Base-by-base conservation (phyloP, 2,888 invertebrate genomes). In the Nemapogon koenigi region DNA sequence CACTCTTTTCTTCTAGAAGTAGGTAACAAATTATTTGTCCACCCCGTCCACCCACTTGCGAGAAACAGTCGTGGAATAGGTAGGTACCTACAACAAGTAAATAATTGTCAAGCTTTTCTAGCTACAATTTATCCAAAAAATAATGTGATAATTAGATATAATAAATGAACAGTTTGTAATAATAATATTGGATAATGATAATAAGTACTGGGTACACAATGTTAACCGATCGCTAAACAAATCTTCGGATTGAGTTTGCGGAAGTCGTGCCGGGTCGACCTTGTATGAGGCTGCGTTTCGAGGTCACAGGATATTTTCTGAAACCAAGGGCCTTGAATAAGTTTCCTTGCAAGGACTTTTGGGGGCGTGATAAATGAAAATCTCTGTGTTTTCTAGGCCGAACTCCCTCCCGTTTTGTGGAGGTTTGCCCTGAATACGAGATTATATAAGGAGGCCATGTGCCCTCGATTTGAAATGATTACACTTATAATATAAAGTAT, bases 311-410 rank as follows among this genome's bases (percentile, higher is more conserved):
- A 66, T 63, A 59, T 59, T 70, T 69, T 70, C 60, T 65, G 58
- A 57, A 57, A 51, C 49, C 50, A 41, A 39, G 49, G 59, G 58
- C 70, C 71, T 70, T 73, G 69, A 60, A 57, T 54, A 61, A 64
- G 53, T 66, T 62, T 55, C 49, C 26, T 53, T 53, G 62, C 69
- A 71, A 71, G 71, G 72, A 59, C 64, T 55, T 50, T 48, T 47
- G 56, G 55, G 55, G 55, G 53, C 55, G 60, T 63, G 65, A 67
- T 64, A 66, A 67, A 72, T 67, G 62, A 57, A 63, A 65, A 62
- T 63, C 57, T 56, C 62, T 59, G 13, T 56, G 47, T 55, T 67
- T 69, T 70, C 62, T 65, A 66, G 65, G 67, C 56, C 62, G 52
- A 49, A 47, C 46, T 53, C 52, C 53, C 61, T 52, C 44, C 35